Base-by-base conservation (phyloP, 1,140 invertebrate genomes). In the Lepidurus arcticus region DNA sequence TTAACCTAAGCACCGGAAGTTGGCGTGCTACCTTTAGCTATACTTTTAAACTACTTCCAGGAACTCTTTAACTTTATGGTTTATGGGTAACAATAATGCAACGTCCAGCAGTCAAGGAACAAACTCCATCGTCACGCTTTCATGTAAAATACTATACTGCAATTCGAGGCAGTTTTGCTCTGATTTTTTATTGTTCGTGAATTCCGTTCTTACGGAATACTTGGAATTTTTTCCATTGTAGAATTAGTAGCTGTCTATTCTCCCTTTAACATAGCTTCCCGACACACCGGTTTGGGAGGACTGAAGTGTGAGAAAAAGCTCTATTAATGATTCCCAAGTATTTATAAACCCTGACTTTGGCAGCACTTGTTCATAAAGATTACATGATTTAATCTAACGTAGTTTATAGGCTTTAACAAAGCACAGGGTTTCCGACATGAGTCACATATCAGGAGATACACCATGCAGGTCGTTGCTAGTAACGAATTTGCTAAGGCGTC, bases 401-500 rank as follows among this genome's bases (percentile, higher is more conserved):
- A 65, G 34, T 34, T 34, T 65, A 21, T 65, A 21, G 21, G 21
- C 13, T 65, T 16, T 13, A 21, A 65, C 53, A 65, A 65, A 65
- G 53, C 34, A 21, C 53, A 65, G 16, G 53, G 53, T 21, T 65
- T 65, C 8, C 16, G 53, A 4, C 53, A 65, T 65, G 53, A 65
- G 53, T 65, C 53, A 65, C 53, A 65, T 21, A 65, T 16, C 53
- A 65, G 47, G 47, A 65, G 47, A 65, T n/a, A 65, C 21, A 65
- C 53, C 53, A 65, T 65, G 53, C 53, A 65, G 53, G 53, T 65
- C n/a, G 53, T 65, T 21, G 34, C 34, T 34, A 13, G 9, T 65
- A 65, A 65, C 53, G 53, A 65, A 65, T 21, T 65, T 65, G 53
- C 21, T 9, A 65, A 65, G 53, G n/a, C 53, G 53, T 21, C 53